Percentiles rank a stretch among this genome's conserved stretches.
phyloP scores from a whole-genome alignment of 2,888 invertebrate genomes.

The Drosophila fulvimacula region DNA sequence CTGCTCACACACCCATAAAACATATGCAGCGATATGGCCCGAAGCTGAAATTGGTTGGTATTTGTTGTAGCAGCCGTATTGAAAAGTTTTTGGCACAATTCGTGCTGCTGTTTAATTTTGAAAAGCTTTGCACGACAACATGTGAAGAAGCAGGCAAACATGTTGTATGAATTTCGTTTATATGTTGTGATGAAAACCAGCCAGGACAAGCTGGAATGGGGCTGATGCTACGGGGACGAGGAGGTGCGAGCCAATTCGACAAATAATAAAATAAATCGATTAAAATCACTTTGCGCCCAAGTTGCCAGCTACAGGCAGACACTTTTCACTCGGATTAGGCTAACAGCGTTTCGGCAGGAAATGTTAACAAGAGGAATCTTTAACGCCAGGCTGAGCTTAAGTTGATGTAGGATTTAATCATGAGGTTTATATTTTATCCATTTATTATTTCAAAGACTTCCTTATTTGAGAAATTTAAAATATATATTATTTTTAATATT shows the following conservation, averaged over 20 bases:
- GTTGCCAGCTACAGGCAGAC: constrained; percentile 34
- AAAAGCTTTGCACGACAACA: constrained; percentile 72
- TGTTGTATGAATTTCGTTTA: constrained; percentile 52
- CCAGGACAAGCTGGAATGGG: too few relatives aligned
- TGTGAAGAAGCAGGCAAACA: constrained; percentile 48
- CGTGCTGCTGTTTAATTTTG: constrained; percentile 75
- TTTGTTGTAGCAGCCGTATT: constrained; percentile 63
- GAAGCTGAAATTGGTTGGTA: constrained; percentile 45
- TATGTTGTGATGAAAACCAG: constrained; percentile 4
- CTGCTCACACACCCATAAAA: constrained; percentile 46
- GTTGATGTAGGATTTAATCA: neutral
- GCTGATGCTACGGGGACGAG: too few relatives aligned
- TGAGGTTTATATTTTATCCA: neutral
- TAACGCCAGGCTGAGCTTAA: neutral
- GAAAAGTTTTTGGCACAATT: constrained; percentile 71
- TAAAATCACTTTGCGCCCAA: constrained; percentile 70
- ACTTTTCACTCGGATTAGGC: constrained; percentile 35
- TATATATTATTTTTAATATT: too few relatives aligned
- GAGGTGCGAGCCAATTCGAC: constrained; percentile 13
- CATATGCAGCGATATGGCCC: constrained; percentile 58
- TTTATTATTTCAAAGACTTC: too few relatives aligned
- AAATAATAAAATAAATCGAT: constrained; percentile 49
- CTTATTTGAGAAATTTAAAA: too few relatives aligned
- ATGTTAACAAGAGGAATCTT: neutral
- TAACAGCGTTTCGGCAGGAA: neutral